Base-by-base conservation (phyloP, 2,113 vertebrate species). In the Corydoras sp. region DNA sequence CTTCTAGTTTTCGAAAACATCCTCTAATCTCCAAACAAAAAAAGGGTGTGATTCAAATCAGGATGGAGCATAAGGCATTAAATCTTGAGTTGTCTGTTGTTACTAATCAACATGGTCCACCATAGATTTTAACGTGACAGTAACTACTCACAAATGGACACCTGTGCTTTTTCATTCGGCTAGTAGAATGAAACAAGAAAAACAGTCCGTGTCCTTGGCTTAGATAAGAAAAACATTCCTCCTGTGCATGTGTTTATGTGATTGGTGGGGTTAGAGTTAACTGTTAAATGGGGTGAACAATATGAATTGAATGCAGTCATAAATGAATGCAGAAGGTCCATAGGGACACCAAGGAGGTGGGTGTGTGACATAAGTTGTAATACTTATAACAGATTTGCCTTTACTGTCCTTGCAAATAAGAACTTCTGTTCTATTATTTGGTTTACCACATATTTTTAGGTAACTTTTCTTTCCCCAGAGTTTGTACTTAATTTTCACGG, bases 31-130 rank as follows among this genome's bases (percentile, higher is more conserved):
- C 29, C 3, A 4, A 54, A 35, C 13, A n/a, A 3, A 15, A 50
- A 65, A 48, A 74, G 10, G 29, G 60, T 35, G 62, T 63, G 61
- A 63, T 68, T 76, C 70, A 60, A 59, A 71, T 48, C 7, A 64
- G 61, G 32, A 73, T 35, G 32, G 56, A 70, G 50, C 11, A 58
- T 70, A 74, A 68, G 76, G 76, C 72, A 71, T 71, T 51, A 54
- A 62, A 32, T 68, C 35, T 59, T 77, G 29, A 77, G 35, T 11
- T 66, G 15, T 55, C 50, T 35, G 3, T 10, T 61, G 1, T 32
- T 13, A 69, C 62, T 15, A 43, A 35, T 18, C 51, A 12, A 54
- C 13, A 51, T 31, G 54, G 61, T 50, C 10, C 54, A 30, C 13
- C 29, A 43, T 43, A 63, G 60, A 61, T 55, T 68, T 68, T 30